Evolutionary conservation across 2,888 invertebrate genomes (phyloP), one percentile per base, ranked within the genome.

Genomic region (Eristalis tenax): DNA sequence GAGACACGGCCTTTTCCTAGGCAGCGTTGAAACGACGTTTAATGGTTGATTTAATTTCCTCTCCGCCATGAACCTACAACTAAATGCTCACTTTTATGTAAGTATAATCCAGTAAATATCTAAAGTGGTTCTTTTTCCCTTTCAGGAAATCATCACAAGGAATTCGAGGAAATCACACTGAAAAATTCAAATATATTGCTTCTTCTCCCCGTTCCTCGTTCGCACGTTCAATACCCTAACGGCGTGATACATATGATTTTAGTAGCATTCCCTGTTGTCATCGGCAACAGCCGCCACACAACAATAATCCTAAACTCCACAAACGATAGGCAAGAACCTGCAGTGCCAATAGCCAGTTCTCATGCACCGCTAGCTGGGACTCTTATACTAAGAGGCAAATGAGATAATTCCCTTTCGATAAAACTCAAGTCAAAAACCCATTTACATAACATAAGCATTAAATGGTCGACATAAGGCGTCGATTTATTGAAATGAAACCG

Each of bases 401-500:
- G 59, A 76, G 76, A 81, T 77, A 81, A 81, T 78, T 77, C 74
- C 32, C 59, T 78, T 61, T 57, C 50, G 74, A 86, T 86, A 86
- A 82, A 74, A 78, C 69, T 74, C 69, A 71, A 74, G 69, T 81
- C 85, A 70, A 64, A 78, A 82, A 65, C 18, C 69, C 70, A 86
- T 86, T 82, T 86, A 74, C 82, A 86, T 86, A 82, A 71, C 73
- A 81, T 61, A 59, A 61, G 77, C 61, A 74, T 74, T 65, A 35
- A 70, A 82, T 74, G 76, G 70, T 22, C 50, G 69, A 65, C 74
- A 69, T 78, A 61, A 70, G 56, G 74, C 65, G 65, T 74, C 69
- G 74, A 82, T 86, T 86, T 86, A 86, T 86, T 86, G 82, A 86
- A 82, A 82, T 86, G 78, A 66, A 82, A 78, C 77, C 77, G 68